phyloP scores from a whole-genome alignment of 2,888 invertebrate genomes.

The Pteria penguin region DNA sequence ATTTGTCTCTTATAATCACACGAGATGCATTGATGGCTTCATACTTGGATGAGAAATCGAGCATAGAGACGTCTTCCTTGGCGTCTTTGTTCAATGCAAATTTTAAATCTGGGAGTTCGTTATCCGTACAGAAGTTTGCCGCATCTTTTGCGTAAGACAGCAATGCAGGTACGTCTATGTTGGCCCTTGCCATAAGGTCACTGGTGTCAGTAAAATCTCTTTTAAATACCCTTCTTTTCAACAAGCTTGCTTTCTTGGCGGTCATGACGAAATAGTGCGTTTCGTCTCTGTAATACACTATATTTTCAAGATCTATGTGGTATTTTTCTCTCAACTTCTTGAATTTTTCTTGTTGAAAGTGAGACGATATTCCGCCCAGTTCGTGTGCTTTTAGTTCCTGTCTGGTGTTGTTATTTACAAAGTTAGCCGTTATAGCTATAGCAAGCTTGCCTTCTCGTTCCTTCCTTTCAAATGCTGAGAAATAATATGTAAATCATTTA shows the following conservation, averaged over 20 bases:
- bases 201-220: constrained; percentile 95
- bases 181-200: constrained; percentile 90
- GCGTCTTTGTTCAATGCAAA: constrained; percentile 99
- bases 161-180: constrained; percentile 93
- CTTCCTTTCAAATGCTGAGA: constrained; percentile 90
- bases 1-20: constrained; percentile 88
- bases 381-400: constrained; percentile 96
- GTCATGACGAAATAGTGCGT: constrained; percentile 99
- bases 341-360: constrained; percentile 99
- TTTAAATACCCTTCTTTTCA: constrained; percentile 94
- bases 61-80: constrained; percentile 97
- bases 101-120: constrained; percentile 83
- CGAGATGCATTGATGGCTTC: constrained; percentile 96
- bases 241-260: constrained; percentile 95
- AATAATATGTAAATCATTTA: too few species aligned
- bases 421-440: constrained; percentile 99
- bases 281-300: constrained; percentile 99
- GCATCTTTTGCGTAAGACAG: constrained; percentile 96
- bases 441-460: constrained; percentile 98
- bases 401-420: constrained; percentile 95
- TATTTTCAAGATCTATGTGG: constrained; percentile 98
- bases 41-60: constrained; percentile 99
- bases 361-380: constrained; percentile 96
- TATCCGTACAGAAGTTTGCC: constrained; percentile 85
- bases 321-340: constrained; percentile 90